These are phyloP conservation scores for Heliconius congener DNA, from an alignment of 1,140 invertebrate species.

Conservation along the genomic window DNA sequence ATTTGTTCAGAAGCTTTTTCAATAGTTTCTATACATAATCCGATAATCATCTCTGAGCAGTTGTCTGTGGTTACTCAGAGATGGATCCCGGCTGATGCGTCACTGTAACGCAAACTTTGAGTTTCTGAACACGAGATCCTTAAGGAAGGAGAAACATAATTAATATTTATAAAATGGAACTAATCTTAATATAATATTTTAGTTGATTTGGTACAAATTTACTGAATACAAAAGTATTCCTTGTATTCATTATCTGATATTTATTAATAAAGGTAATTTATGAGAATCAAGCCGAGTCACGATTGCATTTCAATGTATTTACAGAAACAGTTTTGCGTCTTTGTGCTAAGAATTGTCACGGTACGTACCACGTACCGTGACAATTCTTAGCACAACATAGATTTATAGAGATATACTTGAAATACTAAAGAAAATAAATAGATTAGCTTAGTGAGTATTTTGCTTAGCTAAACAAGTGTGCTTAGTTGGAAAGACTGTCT, in stretches of 20 bases:
- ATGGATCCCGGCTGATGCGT: too few species aligned
- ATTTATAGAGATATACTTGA: slow-evolving; percentile 1
- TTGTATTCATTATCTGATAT: background rate
- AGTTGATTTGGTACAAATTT: too few species aligned
- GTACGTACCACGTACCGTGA: slow-evolving; percentile 21
- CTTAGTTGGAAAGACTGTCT: background rate
- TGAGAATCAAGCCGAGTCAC: slow-evolving; percentile 26
- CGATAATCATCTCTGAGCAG: too few species aligned
- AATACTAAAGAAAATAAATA: background rate
- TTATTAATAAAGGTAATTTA: slow-evolving; percentile 25
- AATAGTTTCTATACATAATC: too few species aligned
- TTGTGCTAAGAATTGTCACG: slow-evolving; percentile 27
- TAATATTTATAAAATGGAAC: too few species aligned
- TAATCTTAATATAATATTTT: too few species aligned
- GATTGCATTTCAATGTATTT: slow-evolving; percentile 27
- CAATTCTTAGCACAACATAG: background rate
- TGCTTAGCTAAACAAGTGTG: background rate
- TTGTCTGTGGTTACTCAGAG: too few species aligned
- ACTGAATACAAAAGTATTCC: background rate
- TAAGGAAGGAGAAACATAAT: too few species aligned
- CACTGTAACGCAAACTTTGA: too few species aligned
- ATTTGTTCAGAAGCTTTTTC: too few species aligned
- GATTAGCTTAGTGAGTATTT: background rate
- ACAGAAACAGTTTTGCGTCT: slow-evolving; percentile 35
- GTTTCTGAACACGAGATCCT: too few species aligned